A percentile compares a stretch with the other conserved stretches of the same genome.
These are phyloP conservation scores for Turritopsis rubra DNA, from an alignment of 30 jellyfish, hydroid and myxozoan species.

Conservation along the genomic window DNA sequence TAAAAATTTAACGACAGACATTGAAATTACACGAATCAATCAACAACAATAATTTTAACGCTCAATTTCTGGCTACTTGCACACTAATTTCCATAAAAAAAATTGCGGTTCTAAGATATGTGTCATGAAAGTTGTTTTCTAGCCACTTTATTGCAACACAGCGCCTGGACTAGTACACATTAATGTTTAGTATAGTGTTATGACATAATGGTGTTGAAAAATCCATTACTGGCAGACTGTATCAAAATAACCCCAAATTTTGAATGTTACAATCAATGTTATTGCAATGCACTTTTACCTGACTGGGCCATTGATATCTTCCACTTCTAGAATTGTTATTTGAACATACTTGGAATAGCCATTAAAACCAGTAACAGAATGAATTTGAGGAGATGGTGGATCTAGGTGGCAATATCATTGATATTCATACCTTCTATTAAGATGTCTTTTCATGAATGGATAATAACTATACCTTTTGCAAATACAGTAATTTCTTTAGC, in stretches of 20 bases:
- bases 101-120: no score
- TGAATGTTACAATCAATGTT: no score
- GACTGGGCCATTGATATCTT: background rate
- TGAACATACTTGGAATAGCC: background rate
- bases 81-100: no score
- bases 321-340: background rate
- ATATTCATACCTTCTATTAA: background rate
- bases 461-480: background rate
- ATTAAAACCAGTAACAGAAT: background rate
- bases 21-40: no score
- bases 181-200: no score
- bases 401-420: background rate
- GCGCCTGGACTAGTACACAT: no score
- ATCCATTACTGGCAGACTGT: background rate
- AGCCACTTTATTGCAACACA: no score
- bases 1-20: no score
- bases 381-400: conserved; percentile 7
- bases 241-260: background rate
- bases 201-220: no score
- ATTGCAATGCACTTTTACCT: background rate
- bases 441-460: background rate
- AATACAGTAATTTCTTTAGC: background rate
- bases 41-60: no score
- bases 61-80: no score
- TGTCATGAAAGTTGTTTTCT: no score